These are phyloP conservation scores for Drosophila trapezifrons DNA, from an alignment of 1,140 invertebrate genomes.

Conservation along the genomic window DNA sequence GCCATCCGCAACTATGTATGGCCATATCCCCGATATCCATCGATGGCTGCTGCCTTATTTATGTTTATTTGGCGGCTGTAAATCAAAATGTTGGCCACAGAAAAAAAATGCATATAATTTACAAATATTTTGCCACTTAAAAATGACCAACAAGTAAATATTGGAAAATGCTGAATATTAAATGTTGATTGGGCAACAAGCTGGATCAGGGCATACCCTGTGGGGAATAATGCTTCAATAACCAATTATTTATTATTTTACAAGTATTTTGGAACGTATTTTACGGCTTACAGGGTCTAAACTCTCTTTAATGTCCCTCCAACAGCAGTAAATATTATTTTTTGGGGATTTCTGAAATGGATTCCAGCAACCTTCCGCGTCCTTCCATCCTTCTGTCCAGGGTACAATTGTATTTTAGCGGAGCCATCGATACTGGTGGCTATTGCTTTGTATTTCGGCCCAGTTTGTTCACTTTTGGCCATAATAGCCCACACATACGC, in stretches of 20 bases:
- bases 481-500: conserved; percentile 37
- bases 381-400: conserved; percentile 6
- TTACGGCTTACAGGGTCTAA: not conserved
- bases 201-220: conserved; percentile 14
- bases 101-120: conserved; percentile 26
- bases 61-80: conserved; percentile 45
- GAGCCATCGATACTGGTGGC: conserved; percentile 1
- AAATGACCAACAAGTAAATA: conserved; percentile 48
- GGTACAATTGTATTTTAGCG: conserved; percentile 18
- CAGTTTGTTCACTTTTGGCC: conserved; percentile 22
- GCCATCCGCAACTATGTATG: conserved; percentile 4
- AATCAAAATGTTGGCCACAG: conserved; percentile 30
- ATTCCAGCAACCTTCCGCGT: no score
- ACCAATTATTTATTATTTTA: not conserved
- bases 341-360: not conserved
- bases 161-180: conserved; percentile 33
- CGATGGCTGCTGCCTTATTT: conserved; percentile 19
- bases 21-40: conserved; percentile 8
- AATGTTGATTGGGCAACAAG: conserved; percentile 21
- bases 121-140: conserved; percentile 43
- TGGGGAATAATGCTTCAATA: not conserved
- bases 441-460: conserved; percentile 9
- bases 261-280: not conserved
- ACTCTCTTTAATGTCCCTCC: not conserved
- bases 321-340: conserved; percentile 8